Conservation (phyloP, 2,888 invertebrate species). For the Sesia bembeciformis region DNA sequence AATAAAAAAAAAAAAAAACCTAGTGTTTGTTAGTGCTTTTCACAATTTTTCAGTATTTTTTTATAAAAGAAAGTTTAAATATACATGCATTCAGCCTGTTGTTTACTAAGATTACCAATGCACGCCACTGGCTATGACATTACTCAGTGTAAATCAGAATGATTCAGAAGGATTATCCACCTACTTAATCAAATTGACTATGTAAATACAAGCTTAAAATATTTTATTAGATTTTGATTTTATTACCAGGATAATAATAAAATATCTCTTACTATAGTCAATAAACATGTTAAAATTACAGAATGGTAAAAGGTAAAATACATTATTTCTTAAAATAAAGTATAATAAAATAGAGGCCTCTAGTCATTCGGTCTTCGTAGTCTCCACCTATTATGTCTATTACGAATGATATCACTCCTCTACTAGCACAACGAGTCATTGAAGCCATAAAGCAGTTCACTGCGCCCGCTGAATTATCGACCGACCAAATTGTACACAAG, state of each 20-base stretch:
- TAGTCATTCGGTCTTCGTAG: not conserved
- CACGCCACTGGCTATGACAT: not conserved
- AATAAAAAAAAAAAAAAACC: no score
- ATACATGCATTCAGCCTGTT: no score
- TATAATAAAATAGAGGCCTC: no score
- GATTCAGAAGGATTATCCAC: not conserved
- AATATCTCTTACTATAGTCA: no score
- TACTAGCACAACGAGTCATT: slow-evolving; percentile 29
- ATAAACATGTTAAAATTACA: no score
- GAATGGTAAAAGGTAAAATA: no score
- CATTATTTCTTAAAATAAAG: no score
- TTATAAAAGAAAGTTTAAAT: no score
- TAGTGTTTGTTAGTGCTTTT: no score
- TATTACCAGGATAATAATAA: not conserved
- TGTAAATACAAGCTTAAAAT: not conserved
- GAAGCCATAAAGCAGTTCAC: slow-evolving; percentile 31
- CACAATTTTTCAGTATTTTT: no score
- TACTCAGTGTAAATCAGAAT: not conserved
- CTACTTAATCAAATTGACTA: not conserved
- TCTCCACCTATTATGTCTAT: slow-evolving; percentile 8
- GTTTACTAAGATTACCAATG: no score
- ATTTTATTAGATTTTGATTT: not conserved
- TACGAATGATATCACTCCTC: slow-evolving; percentile 43
- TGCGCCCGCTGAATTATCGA: slow-evolving; percentile 57
- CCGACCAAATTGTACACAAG: slow-evolving; percentile 63